These are phyloP conservation scores for Danio tinwini DNA, from an alignment of 2,797 vertebrate species.

Conservation along the genomic window DNA sequence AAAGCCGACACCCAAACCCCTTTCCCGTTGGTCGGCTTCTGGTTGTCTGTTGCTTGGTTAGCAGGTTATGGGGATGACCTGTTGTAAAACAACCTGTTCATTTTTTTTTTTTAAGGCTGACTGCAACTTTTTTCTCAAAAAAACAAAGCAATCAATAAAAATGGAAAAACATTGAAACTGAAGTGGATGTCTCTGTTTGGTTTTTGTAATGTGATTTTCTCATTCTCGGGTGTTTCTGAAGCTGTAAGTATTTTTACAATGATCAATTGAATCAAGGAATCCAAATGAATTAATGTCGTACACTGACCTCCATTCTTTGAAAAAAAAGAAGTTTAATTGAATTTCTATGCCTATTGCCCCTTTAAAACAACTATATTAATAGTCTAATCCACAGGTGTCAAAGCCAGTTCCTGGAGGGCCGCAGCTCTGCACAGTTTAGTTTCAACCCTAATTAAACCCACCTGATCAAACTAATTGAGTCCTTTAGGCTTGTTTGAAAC, in stretches of 20 bases:
- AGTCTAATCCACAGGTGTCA: too few species aligned
- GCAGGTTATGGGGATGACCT: constrained; percentile 18
- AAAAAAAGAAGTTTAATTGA: too few species aligned
- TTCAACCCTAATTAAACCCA: too few species aligned
- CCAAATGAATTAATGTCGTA: neutral
- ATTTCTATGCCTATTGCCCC: too few species aligned
- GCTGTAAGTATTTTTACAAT: neutral
- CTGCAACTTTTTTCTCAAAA: neutral
- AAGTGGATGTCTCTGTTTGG: neutral
- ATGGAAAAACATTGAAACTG: neutral
- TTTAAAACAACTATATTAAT: too few species aligned
- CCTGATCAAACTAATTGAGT: too few species aligned
- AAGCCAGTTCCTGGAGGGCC: too few species aligned
- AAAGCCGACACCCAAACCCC: neutral
- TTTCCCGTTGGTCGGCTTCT: constrained; percentile 36
- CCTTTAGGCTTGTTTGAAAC: too few species aligned
- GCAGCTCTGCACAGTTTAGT: too few species aligned
- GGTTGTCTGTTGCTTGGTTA: constrained; percentile 56
- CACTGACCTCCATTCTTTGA: neutral
- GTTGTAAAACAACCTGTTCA: neutral
- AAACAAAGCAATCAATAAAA: constrained; percentile 32
- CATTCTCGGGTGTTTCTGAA: neutral
- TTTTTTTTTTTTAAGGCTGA: constrained; percentile 1
- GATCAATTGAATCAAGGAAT: too few species aligned
- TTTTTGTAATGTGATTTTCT: neutral